Evolutionary conservation across 2,797 vertebrate genomes (phyloP).

Genomic region (Pantherophis vulpinus): DNA sequence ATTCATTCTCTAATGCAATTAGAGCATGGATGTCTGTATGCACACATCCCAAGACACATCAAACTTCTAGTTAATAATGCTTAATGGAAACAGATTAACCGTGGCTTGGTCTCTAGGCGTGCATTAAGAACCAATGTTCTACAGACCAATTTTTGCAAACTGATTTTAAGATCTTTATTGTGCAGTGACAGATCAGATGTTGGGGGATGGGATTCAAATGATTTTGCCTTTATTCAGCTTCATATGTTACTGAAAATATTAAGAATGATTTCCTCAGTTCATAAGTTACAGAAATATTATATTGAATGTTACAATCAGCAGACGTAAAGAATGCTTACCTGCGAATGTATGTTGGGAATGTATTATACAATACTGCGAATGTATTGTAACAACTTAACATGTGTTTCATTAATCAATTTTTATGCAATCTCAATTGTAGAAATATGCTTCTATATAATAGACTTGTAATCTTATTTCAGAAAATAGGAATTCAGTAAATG

Average conservation of each 20-base stretch:
- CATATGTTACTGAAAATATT: background rate
- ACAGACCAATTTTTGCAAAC: conserved; percentile 17
- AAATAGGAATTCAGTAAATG: background rate
- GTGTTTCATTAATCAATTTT: background rate
- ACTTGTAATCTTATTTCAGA: background rate
- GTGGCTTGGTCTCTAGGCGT: background rate
- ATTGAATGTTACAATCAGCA: background rate
- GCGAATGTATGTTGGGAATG: background rate
- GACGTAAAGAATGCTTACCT: background rate
- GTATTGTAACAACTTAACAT: background rate
- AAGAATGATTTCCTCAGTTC: background rate
- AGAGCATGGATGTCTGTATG: background rate
- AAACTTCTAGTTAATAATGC: conserved; percentile 44
- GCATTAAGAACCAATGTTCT: background rate
- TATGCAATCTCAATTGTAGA: background rate
- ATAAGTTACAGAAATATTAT: background rate
- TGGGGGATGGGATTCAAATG: accelerated
- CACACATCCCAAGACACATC: conserved; percentile 21
- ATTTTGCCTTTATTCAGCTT: background rate
- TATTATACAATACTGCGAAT: too few species aligned
- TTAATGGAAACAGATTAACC: conserved; percentile 40
- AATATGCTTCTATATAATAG: background rate
- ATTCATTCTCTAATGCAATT: conserved; percentile 3
- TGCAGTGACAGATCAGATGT: background rate
- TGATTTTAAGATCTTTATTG: background rate